Evolutionary conservation across 2,888 invertebrate species (phyloP).

Genomic region (Lomographa bimaculata): DNA sequence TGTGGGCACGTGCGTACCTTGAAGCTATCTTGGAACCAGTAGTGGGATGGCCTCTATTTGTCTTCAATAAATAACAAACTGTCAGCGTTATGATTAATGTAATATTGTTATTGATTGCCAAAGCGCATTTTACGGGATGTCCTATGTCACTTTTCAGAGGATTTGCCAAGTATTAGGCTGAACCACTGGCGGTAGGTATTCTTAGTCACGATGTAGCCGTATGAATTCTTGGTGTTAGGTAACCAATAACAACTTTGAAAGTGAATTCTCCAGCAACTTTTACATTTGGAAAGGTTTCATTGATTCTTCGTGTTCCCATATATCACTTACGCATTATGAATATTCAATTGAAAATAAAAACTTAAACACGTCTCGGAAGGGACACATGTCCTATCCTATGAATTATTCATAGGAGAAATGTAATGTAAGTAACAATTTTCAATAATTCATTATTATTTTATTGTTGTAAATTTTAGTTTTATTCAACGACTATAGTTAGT

Average conservation of each 20-base stretch:
- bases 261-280: too few species aligned
- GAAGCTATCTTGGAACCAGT: slow-evolving; percentile 30
- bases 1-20: slow-evolving; percentile 40
- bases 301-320: slow-evolving; percentile 24
- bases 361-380: slow-evolving; percentile 34
- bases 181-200: slow-evolving; percentile 15
- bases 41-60: slow-evolving; percentile 54
- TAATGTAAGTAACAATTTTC: too few species aligned
- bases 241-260: slow-evolving; percentile 32
- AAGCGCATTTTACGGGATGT: slow-evolving; percentile 44
- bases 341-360: slow-evolving; percentile 37
- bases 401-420: slow-evolving; percentile 60
- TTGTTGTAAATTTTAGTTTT: too few species aligned
- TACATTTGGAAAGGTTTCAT: slow-evolving; percentile 26
- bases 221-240: slow-evolving; percentile 12
- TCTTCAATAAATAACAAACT: slow-evolving; percentile 53
- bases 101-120: slow-evolving; percentile 56
- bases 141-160: slow-evolving; percentile 47
- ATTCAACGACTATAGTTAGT: too few species aligned
- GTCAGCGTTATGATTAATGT: slow-evolving; percentile 63
- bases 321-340: slow-evolving; percentile 35
- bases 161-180: slow-evolving; percentile 48
- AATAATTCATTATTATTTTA: too few species aligned
- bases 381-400: slow-evolving; percentile 41
- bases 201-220: slow-evolving; percentile 6